Evolutionary conservation across 2,797 vertebrate genomes (phyloP), one percentile per base, ranked within the genome.

Genomic region (Brachymystax lenok): DNA sequence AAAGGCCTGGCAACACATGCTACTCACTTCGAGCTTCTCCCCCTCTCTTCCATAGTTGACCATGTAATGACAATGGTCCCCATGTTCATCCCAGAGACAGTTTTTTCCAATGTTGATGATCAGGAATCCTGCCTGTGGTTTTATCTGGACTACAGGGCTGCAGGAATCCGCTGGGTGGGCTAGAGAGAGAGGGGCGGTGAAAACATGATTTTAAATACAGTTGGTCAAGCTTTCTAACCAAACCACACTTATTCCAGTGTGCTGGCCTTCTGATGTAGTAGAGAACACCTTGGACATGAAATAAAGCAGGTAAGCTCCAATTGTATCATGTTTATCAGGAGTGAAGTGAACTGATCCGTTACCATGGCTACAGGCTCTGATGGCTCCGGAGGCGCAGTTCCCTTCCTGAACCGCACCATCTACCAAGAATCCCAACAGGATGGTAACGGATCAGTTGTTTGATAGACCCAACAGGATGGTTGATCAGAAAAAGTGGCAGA

Each of bases 41-140:
- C 80, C 83, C 2, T 85, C 73, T 40, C 52, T 80, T 73, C 77
- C 73, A 7, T 80, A 86, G 73, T 56, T 77, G n/a, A 91, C 71
- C 27, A 64, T n/a, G 74, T 86, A 56, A 14, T 1, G 1, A 0
- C 13, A 17, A 1, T 77, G 0, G 21, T 10, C 17, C 0, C 0
- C 74, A 46, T 84, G 0, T 0, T 81, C 3, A 0, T 0, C 0
- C 3, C 19, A 3, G 40, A 85, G 2, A 3, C 3, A 24, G 68
- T 80, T 40, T 69, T 77, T 17, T 0, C 2, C 33, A 69, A 83
- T 2, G 10, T 35, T 1, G 1, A 88, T 81, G 0, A 73, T 74
- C 10, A 90, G 79, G 5, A 16, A 64, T 1, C 77, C 46, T 0
- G 73, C 7, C 4, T 19, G 46, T 0, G 75, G 40, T 1, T 7